A percentile compares a stretch with the other conserved stretches of the same genome.
Conservation (phyloP, 2,797 vertebrate species). For the Gymnothorax reevesii region DNA sequence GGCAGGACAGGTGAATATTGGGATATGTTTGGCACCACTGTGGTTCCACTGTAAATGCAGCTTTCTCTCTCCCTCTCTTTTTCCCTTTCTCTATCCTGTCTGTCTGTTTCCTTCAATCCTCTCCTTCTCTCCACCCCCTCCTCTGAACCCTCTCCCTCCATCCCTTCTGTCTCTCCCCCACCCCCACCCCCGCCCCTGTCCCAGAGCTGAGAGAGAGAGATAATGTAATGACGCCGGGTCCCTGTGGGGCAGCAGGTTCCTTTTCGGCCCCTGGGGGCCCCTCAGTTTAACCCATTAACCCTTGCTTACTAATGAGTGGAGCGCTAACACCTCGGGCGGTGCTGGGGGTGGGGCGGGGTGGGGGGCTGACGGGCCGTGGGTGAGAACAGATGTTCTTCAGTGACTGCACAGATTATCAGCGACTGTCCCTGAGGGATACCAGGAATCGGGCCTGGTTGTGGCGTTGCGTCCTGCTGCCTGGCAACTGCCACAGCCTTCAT, state of each 20-base stretch:
- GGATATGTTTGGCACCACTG: no score
- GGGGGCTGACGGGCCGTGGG: background rate
- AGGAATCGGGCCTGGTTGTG: background rate
- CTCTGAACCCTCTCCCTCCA: conserved; percentile 44
- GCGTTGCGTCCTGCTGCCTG: background rate
- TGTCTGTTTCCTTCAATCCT: conserved; percentile 42
- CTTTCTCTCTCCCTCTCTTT: conserved; percentile 12
- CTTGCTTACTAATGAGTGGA: background rate
- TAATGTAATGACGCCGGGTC: background rate
- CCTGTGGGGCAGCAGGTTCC: background rate
- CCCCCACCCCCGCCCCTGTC: background rate
- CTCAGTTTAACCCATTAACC: conserved; percentile 16
- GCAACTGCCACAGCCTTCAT: background rate
- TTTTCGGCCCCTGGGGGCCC: no score
- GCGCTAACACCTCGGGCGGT: background rate
- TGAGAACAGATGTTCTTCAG: conserved; percentile 21
- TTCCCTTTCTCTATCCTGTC: background rate
- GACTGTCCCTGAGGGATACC: background rate
- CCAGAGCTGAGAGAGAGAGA: background rate
- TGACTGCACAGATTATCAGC: background rate
- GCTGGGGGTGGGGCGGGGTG: background rate
- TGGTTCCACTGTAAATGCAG: background rate
- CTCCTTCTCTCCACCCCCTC: conserved; percentile 48
- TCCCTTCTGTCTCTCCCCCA: background rate
- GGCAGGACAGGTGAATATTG: no score